Base-by-base conservation (phyloP, 2,888 invertebrate genomes). In the Hemistola chrysoprasaria region DNA sequence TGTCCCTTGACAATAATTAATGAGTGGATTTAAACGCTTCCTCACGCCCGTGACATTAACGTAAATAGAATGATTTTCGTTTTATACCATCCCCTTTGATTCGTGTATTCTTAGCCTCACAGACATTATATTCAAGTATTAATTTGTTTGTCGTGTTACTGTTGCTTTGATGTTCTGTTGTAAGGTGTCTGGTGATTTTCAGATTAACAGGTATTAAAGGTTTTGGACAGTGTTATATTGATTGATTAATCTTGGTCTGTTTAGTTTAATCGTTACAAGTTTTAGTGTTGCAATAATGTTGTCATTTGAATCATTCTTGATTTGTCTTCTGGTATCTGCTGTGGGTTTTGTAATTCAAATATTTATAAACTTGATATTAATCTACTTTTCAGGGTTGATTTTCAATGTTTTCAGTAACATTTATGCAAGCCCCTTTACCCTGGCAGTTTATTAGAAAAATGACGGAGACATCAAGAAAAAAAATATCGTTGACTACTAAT, bases 1-100 rank as follows among this genome's bases (percentile, higher is more conserved):
- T 82, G 85, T 85, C 83, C 83, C 67, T 72, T 88, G 88, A 88
- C 88, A 88, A 87, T 88, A 88, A 88, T 87, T 87, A 87, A 88
- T 88, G 87, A 78, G 71, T 83, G 87, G 88, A 86, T 85, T 88
- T 88, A 87, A 88, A 87, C 84, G 88, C 87, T 88, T 88, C 88
- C 88, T 88, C 87, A 87, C 88, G 88, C 84, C 86, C 86, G 86
- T 86, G 88, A 88, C 87, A 87, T 88, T 81, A 87, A 85, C 84
- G 74, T 85, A 88, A 88, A 88, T 88, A 88, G 87, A 87, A 81
- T 83, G 79, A 82, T 86, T 84, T 82, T 77, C 79, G 72, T 78
- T 76, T 69, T 66, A 65, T 67, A 67, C 58, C 69, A 78, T 80
- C 85, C 84, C 86, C 85, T 88, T 88, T 88, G 87, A 88, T 86